Percentiles rank a stretch among this genome's conserved stretches.
Evolutionary conservation across 2,113 vertebrate genomes (phyloP).

Genomic region (Rhinoderma darwinii): DNA sequence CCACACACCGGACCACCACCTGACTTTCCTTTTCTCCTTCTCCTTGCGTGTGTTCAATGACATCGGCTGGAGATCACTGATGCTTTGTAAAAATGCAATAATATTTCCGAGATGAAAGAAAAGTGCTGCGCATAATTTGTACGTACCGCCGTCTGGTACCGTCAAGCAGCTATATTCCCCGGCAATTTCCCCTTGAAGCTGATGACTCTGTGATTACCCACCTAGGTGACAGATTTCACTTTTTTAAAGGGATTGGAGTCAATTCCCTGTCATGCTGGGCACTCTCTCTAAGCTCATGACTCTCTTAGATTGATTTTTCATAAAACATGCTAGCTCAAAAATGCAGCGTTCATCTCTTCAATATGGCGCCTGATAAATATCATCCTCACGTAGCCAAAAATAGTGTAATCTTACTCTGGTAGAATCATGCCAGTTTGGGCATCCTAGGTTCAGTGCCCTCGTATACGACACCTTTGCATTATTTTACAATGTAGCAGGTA

Average conservation of each 20-base stretch:
- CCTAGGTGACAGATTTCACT: constrained; percentile 19
- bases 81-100: not conserved
- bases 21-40: too few relatives aligned
- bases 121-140: not conserved
- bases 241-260: not conserved
- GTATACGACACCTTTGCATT: not conserved
- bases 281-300: not conserved
- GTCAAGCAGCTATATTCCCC: not conserved
- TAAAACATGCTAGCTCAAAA: not conserved
- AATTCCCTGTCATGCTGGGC: constrained; percentile 5
- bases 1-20: not conserved
- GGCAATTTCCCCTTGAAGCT: not conserved
- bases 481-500: not conserved
- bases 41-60: not conserved
- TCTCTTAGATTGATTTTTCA: constrained; percentile 34
- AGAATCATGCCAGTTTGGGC: not conserved
- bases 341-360: constrained; percentile 8
- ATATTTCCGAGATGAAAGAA: not conserved
- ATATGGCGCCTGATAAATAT: not conserved
- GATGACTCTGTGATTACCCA: constrained; percentile 23
- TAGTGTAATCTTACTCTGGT: not conserved
- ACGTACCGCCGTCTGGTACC: too few relatives aligned
- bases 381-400: not conserved
- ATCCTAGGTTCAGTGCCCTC: not conserved
- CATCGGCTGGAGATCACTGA: not conserved